Base-by-base conservation (phyloP, 2,113 vertebrate genomes). In the Spea bombifrons region DNA sequence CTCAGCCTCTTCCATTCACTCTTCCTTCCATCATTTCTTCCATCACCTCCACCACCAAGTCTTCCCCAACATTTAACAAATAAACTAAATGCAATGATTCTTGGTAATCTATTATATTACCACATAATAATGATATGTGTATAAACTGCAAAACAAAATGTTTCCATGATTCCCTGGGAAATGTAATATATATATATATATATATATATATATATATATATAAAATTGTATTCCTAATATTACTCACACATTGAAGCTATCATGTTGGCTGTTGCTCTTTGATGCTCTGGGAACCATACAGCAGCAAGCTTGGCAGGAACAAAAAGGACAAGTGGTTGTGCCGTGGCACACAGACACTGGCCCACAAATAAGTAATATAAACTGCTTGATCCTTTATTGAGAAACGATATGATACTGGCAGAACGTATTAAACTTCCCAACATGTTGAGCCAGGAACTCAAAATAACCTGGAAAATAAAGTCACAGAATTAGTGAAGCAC, bases 261-360 rank as follows among this genome's bases (percentile, higher is more conserved):
- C 90, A 89, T 96, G 88, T 99, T 98, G 49, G 96, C 96, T 0
- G 92, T 96, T 3, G 94, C 92, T 43, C 96, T 90, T 85, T 99
- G 96, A 75, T 95, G 87, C 48, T 97, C 94, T 0, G 97, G 96
- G 83, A 99, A 99, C 97, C 97, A 99, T 10, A 97, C 78, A 0
- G 96, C 94, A 2, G 96, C 96, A 84, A 98, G 80, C 83, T 99
- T 99, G 73, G 96, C 96, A 0, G 97, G 97, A 71, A 95, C 87
- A 86, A 97, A 97, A 75, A 98, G 82, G 76, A 98, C 88, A 85
- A 99, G 90, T 0, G 94, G 94, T 88, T 99, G 97, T 55, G 96
- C 97, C 70, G 94, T 12, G 0, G 95, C 95, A 9, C 93, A 91
- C 5, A 98, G 73, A 8, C 90, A 93, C 83, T 99, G 97, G 0